Percentiles rank a stretch among this genome's conserved stretches.
Evolutionary conservation across 2,113 vertebrate genomes (phyloP).

Genomic region (Otocyon megalotis): DNA sequence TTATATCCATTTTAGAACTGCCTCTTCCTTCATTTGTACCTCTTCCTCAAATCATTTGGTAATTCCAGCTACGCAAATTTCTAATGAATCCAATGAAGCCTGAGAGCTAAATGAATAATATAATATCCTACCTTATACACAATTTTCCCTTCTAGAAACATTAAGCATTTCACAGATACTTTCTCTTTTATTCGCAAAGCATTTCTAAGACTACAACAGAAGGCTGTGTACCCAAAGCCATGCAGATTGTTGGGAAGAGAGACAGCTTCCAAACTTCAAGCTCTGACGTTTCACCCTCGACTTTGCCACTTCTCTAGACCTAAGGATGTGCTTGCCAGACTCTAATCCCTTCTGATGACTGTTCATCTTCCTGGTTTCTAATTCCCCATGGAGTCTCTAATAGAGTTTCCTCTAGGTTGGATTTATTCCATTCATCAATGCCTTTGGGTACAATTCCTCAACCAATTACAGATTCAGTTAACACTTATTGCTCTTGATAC

Average conservation of each 20-base stretch:
- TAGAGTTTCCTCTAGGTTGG: neutral
- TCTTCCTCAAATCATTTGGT: constrained; percentile 1
- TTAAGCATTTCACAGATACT: neutral
- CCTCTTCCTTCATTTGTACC: neutral
- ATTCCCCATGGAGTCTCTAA: neutral
- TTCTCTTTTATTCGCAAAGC: constrained; percentile 14
- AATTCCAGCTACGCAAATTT: constrained; percentile 5
- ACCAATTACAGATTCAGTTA: neutral
- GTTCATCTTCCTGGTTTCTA: neutral
- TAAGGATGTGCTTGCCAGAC: neutral
- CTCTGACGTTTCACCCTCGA: neutral
- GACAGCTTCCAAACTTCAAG: constrained; percentile 3
- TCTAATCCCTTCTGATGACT: neutral
- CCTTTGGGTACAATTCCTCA: neutral
- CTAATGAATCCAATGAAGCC: neutral
- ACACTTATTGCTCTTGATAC: neutral
- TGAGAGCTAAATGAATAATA: neutral
- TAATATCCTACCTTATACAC: neutral
- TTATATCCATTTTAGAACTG: neutral
- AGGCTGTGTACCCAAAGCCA: neutral
- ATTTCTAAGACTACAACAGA: neutral
- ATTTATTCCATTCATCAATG: neutral
- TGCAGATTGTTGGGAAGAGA: neutral
- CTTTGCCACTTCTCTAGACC: neutral
- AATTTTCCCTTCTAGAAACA: constrained; percentile 25